Conservation (phyloP, 2,888 invertebrate genomes). For the Ophioninae sp. region DNA sequence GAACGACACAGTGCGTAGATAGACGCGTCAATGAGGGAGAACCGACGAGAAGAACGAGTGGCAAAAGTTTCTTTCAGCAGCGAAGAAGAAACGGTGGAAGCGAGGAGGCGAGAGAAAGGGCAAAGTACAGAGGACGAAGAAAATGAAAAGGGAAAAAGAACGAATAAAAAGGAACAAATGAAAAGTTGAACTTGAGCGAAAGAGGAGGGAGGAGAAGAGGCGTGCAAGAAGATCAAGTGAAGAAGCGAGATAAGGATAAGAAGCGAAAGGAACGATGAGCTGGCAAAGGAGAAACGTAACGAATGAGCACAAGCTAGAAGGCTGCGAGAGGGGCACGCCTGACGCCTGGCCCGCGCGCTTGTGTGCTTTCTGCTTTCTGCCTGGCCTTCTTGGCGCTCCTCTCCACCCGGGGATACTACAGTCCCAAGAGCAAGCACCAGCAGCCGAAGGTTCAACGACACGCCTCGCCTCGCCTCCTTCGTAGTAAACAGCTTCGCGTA, state of each 20-base stretch:
- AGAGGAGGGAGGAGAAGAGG: slow-evolving; percentile 58
- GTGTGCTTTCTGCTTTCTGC: slow-evolving; percentile 65
- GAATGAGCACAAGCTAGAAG: slow-evolving; percentile 58
- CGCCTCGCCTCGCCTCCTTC: slow-evolving; percentile 79
- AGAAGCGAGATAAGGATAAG: slow-evolving; percentile 65
- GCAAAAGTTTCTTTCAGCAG: slow-evolving; percentile 21
- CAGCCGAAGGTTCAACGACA: slow-evolving; percentile 78
- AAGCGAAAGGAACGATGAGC: slow-evolving; percentile 44
- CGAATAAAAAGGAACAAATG: slow-evolving; percentile 51
- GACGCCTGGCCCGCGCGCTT: slow-evolving; percentile 68
- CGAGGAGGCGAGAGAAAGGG: slow-evolving; percentile 4
- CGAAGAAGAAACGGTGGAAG: background rate
- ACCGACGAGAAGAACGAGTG: slow-evolving; percentile 30
- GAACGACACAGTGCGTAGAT: slow-evolving; percentile 43
- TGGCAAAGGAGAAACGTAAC: slow-evolving; percentile 53
- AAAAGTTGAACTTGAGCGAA: slow-evolving; percentile 60
- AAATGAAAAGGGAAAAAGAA: slow-evolving; percentile 46
- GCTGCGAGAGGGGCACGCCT: slow-evolving; percentile 68
- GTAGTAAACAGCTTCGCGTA: slow-evolving; percentile 79
- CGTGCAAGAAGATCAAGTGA: slow-evolving; percentile 60
- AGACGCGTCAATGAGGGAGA: slow-evolving; percentile 51
- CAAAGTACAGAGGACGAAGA: slow-evolving; percentile 42
- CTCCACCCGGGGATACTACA: slow-evolving; percentile 55
- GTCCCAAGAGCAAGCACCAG: slow-evolving; percentile 54
- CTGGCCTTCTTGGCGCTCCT: slow-evolving; percentile 68